Conservation (phyloP, 2,888 invertebrate species). For the Cabera pusaria region DNA sequence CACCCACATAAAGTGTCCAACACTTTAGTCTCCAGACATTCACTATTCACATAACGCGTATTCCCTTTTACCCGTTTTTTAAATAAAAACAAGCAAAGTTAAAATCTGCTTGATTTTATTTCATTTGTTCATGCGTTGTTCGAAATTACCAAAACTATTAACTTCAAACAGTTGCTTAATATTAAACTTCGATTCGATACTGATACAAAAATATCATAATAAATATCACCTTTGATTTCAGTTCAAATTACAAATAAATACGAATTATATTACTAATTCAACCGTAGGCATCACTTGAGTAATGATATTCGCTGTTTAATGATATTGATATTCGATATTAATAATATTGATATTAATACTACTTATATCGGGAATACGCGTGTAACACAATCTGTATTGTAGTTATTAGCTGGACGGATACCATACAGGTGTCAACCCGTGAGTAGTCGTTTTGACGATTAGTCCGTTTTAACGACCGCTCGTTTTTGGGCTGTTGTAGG, state of each 20-base stretch:
- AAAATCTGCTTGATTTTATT: conserved; percentile 60
- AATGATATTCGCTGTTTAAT: no score
- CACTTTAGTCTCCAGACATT: conserved; percentile 63
- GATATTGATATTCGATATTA: neutral
- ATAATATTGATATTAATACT: conserved; percentile 8
- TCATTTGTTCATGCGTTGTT: conserved; percentile 21
- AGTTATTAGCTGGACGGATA: conserved; percentile 40
- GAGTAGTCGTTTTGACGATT: conserved; percentile 3
- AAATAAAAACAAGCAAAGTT: conserved; percentile 61
- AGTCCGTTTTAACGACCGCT: conserved; percentile 16
- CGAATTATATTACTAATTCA: conserved; percentile 1
- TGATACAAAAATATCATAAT: no score
- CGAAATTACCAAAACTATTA: conserved; percentile 7
- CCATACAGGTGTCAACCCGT: conserved; percentile 22
- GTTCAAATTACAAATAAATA: conserved; percentile 1
- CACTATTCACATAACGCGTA: conserved; percentile 58
- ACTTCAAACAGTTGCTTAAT: no score
- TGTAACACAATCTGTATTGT: conserved; percentile 45
- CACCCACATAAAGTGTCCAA: conserved; percentile 62
- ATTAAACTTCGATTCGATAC: neutral
- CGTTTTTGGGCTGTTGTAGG: conserved; percentile 23
- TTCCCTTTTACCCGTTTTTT: conserved; percentile 48
- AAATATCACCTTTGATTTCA: no score
- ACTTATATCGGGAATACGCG: conserved; percentile 39
- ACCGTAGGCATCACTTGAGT: no score